Percentiles rank a stretch among this genome's conserved stretches.
These are phyloP conservation scores for Philaenus spumarius DNA, from an alignment of 1,140 invertebrate genomes.

Conservation along the genomic window DNA sequence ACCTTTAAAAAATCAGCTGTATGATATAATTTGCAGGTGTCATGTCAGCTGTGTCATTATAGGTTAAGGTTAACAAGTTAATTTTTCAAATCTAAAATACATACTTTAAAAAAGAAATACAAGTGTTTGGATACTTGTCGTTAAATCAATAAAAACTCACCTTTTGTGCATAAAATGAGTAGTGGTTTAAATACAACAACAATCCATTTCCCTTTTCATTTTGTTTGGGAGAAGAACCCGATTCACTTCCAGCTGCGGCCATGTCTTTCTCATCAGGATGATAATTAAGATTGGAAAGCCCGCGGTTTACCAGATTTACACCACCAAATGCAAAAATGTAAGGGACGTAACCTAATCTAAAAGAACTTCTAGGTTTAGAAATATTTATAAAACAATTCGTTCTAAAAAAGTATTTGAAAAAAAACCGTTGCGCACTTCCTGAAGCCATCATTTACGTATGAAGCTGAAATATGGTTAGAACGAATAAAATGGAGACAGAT, in stretches of 20 bases:
- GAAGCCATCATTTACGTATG: too few species aligned
- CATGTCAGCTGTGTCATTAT: not conserved
- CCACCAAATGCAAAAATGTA: too few species aligned
- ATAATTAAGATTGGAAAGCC: constrained; percentile 4
- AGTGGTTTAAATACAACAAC: constrained; percentile 59
- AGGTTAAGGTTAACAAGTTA: not conserved
- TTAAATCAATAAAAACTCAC: constrained; percentile 39
- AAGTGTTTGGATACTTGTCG: not conserved
- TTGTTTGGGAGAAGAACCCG: constrained; percentile 1
- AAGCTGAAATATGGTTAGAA: too few species aligned
- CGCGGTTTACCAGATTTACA: too few species aligned
- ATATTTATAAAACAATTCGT: too few species aligned
- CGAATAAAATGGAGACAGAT: too few species aligned
- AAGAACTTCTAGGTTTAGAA: too few species aligned
- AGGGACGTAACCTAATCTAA: too few species aligned
- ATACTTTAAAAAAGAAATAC: constrained; percentile 48
- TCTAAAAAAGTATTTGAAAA: too few species aligned
- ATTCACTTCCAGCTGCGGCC: constrained; percentile 2
- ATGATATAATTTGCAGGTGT: not conserved
- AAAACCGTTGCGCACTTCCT: too few species aligned
- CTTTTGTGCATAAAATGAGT: constrained; percentile 71
- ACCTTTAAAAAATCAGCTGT: constrained; percentile 1
- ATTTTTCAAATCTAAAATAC: not conserved
- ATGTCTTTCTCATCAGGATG: constrained; percentile 12
- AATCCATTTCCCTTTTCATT: constrained; percentile 39